Percentiles rank a stretch among this genome's conserved stretches.
These are phyloP conservation scores for Madoqua kirkii DNA, from an alignment of 2,113 vertebrate species.

Conservation along the genomic window DNA sequence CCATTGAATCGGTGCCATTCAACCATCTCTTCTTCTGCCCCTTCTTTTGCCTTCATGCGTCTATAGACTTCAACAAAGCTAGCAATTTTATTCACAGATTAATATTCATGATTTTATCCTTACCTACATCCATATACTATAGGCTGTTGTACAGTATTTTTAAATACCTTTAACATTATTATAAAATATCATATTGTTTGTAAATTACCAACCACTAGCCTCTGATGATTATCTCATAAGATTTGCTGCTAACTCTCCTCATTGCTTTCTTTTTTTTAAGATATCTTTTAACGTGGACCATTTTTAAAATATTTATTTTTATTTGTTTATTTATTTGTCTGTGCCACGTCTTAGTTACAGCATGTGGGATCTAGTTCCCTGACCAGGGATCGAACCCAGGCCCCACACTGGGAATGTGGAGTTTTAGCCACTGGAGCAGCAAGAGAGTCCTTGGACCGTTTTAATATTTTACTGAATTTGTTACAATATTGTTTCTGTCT, in stretches of 20 bases:
- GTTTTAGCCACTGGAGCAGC: not conserved
- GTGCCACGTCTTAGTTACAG: rapidly evolving
- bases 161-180: not conserved
- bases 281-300: not conserved
- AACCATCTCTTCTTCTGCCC: not conserved
- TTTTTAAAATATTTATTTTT: not conserved
- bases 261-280: not conserved
- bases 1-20: not conserved
- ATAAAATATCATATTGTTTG: not conserved
- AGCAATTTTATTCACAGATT: not conserved
- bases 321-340: not conserved
- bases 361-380: not conserved
- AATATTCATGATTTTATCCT: not conserved
- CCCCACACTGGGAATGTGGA: not conserved
- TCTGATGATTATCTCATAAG: not conserved
- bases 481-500: not conserved
- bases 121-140: not conserved
- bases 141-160: not conserved
- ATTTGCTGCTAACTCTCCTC: not conserved
- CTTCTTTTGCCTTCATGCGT: not conserved
- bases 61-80: not conserved
- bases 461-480: not conserved
- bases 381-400: not conserved
- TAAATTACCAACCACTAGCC: not conserved
- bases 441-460: not conserved